phyloP scores from a whole-genome alignment of 1,140 invertebrate species.

The Bradysia coprophila region DNA sequence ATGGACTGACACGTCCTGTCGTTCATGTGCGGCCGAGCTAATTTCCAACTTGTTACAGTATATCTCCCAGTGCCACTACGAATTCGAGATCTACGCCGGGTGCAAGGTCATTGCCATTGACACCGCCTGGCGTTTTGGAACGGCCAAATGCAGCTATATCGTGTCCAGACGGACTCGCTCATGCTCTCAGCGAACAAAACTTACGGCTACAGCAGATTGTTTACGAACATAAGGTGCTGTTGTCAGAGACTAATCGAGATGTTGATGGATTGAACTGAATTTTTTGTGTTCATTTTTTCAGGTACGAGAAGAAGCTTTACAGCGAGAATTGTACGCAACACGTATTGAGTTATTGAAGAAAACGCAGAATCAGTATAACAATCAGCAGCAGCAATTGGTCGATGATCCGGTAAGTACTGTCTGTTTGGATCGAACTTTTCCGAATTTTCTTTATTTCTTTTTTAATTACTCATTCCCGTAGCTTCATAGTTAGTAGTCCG shows the following conservation, averaged over 20 bases:
- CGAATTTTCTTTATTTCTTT: background rate
- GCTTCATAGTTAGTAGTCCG: no score
- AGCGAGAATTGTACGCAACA: conserved; percentile 50
- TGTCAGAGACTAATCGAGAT: no score
- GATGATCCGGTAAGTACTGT: conserved; percentile 36
- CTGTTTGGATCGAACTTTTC: background rate
- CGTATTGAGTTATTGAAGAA: conserved; percentile 49
- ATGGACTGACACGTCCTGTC: background rate
- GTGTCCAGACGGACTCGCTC: conserved; percentile 60
- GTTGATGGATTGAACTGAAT: background rate
- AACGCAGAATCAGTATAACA: conserved; percentile 37
- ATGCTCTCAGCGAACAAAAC: conserved; percentile 58
- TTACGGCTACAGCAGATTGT: conserved; percentile 61
- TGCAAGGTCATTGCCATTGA: conserved; percentile 15
- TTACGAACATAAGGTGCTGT: conserved; percentile 54
- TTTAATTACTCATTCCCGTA: background rate
- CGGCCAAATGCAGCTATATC: conserved; percentile 14
- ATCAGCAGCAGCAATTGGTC: conserved; percentile 8
- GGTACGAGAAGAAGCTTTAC: conserved; percentile 44
- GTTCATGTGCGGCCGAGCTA: background rate
- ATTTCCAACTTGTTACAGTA: no score
- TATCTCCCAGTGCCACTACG: background rate
- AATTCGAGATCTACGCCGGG: conserved; percentile 6
- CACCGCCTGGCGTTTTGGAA: conserved; percentile 13
- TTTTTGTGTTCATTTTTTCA: conserved; percentile 25